phyloP scores from a whole-genome alignment of 1,140 invertebrate species.

The Hypsibius dujardini region DNA sequence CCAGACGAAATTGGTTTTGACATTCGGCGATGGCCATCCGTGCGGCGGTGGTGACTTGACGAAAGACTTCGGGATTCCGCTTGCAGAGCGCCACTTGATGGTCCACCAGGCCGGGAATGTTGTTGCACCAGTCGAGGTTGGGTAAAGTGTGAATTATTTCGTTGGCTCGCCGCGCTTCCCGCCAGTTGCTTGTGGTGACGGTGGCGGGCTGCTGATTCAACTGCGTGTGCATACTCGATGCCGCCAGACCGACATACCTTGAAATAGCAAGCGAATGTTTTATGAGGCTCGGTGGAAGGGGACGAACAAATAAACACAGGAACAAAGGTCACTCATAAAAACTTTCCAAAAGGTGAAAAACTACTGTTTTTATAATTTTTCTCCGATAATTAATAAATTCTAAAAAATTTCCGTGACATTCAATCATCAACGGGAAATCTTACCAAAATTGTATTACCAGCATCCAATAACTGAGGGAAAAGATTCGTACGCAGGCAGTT shows the following conservation, averaged over 20 bases:
- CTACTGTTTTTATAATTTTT: no score
- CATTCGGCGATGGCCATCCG: slow-evolving; percentile 40
- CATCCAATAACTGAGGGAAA: no score
- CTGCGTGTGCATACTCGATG: not conserved
- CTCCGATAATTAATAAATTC: no score
- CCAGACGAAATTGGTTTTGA: slow-evolving; percentile 40
- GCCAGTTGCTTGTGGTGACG: not conserved
- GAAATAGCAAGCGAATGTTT: no score
- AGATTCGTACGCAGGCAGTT: no score
- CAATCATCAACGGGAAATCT: no score
- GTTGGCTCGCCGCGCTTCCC: not conserved
- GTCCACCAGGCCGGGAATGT: slow-evolving; percentile 32
- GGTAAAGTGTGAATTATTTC: not conserved
- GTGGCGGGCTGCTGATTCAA: not conserved
- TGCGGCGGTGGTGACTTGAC: slow-evolving; percentile 38
- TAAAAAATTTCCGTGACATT: no score
- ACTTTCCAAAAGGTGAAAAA: no score
- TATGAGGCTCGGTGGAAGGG: no score
- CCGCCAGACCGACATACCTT: not conserved
- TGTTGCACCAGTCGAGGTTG: slow-evolving; percentile 25
- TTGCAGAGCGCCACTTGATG: slow-evolving; percentile 40
- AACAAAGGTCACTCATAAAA: no score
- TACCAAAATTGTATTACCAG: no score
- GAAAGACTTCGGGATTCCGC: slow-evolving; percentile 38
- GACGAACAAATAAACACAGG: no score